Evolutionary conservation across 2,888 invertebrate species (phyloP), one percentile per base, ranked within the genome.

Genomic region (Pandemis corylana): DNA sequence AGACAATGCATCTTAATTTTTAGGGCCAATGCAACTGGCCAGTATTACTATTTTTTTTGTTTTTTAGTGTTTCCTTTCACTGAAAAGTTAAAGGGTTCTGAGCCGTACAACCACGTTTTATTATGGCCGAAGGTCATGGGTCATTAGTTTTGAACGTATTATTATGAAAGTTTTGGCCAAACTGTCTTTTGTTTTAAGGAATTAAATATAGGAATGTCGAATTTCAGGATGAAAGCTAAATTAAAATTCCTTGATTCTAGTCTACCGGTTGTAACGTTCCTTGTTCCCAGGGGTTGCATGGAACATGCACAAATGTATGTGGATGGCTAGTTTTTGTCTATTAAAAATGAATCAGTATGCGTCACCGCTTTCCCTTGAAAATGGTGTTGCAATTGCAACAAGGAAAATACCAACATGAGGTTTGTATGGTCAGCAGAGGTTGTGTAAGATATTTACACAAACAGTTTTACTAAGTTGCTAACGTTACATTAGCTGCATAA

Each of bases 311-410:
- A 15, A 15, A 7, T 53, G 15, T 20, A 59, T 59, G 59, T 59
- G 59, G 28, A 5, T 9, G 41, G 20, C 69, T 77, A 82, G 80
- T 76, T 69, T 77, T 78, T 78, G 51, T 71, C 77, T 67, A 70
- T 72, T 64, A 51, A 71, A 69, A 59, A 56, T 68, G 63, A 62
- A 68, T 68, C 62, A 36, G 13, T 13, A 56, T 61, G 36, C 42
- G 71, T 74, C 76, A 76, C 3, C 9, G 64, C 76, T 76, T 74
- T 76, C 76, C 76, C 76, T 76, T 76, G 74, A 71, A 76, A 63
- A 65, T 42, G 12, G 41, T 76, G 70, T 76, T 64, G 71, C 67
- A 68, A 74, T 76, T 64, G 71, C 67, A 68, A 74, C 44, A 46
- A 76, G 76, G 76, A 76, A 76, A 74, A 76, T 70, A 53, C 68